These are phyloP conservation scores for Leptopilina boulardi DNA, from an alignment of 1,140 invertebrate species.

Conservation along the genomic window DNA sequence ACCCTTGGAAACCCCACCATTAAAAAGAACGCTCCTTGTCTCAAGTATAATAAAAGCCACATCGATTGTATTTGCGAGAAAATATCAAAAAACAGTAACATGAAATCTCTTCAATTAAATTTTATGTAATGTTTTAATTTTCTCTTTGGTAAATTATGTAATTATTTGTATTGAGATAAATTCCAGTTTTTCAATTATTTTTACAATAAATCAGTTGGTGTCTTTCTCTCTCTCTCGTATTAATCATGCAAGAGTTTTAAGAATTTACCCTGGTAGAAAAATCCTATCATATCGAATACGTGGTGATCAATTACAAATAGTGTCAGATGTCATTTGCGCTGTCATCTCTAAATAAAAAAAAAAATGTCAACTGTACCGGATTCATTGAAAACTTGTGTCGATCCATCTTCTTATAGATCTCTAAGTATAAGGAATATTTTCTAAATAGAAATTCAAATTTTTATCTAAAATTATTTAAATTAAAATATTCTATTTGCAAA, in stretches of 20 bases:
- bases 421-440: background rate
- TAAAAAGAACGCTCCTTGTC: conserved; percentile 53
- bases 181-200: background rate
- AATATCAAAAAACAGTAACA: conserved; percentile 14
- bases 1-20: no score
- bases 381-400: conserved; percentile 3
- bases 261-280: conserved; percentile 31
- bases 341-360: conserved; percentile 34
- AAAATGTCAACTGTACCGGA: conserved; percentile 13
- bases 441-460: background rate
- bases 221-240: background rate
- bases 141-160: conserved; percentile 3
- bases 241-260: conserved; percentile 18
- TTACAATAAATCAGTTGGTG: background rate
- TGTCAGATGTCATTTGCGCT: conserved; percentile 38
- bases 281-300: conserved; percentile 17
- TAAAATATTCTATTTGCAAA: no score
- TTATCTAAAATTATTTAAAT: no score
- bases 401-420: background rate
- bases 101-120: conserved; percentile 13
- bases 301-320: conserved; percentile 41
- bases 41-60: conserved; percentile 30
- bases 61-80: background rate
- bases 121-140: conserved; percentile 15
- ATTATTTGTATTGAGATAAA: conserved; percentile 9